Evolutionary conservation across 1,140 invertebrate genomes (phyloP).

Genomic region (Chironomus striatipennis): DNA sequence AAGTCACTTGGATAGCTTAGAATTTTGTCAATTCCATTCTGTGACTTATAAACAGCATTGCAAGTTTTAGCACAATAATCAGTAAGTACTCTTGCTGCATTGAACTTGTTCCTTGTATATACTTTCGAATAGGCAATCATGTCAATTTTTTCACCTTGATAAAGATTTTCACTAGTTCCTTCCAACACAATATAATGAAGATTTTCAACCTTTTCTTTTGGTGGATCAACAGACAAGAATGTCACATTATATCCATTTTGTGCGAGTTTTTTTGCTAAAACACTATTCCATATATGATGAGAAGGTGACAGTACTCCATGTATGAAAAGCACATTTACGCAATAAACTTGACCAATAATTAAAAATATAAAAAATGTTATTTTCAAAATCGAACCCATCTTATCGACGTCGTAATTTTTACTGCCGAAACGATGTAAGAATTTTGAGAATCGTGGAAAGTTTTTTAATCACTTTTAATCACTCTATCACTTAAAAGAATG

Average conservation of each 20-base stretch:
- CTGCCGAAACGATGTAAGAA: no score
- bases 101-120: neutral
- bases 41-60: neutral
- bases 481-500: no score
- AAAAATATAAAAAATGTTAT: neutral
- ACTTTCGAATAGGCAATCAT: neutral
- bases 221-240: neutral
- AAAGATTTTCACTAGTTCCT: neutral
- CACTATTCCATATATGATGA: slow-evolving; percentile 19
- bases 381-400: neutral
- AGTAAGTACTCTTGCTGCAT: neutral
- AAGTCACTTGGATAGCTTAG: slow-evolving; percentile 25
- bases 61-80: neutral
- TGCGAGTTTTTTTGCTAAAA: neutral
- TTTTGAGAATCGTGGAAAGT: no score
- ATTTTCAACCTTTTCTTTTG: neutral
- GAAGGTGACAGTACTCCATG: neutral
- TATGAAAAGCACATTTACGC: neutral
- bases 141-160: neutral
- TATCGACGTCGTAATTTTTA: no score
- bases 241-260: neutral
- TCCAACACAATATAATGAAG: slow-evolving; percentile 15
- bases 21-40: slow-evolving; percentile 10
- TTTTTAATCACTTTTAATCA: no score
- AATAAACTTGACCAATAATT: neutral